Conservation (phyloP, 2,888 invertebrate genomes). For the Lochmaea crataegi region DNA sequence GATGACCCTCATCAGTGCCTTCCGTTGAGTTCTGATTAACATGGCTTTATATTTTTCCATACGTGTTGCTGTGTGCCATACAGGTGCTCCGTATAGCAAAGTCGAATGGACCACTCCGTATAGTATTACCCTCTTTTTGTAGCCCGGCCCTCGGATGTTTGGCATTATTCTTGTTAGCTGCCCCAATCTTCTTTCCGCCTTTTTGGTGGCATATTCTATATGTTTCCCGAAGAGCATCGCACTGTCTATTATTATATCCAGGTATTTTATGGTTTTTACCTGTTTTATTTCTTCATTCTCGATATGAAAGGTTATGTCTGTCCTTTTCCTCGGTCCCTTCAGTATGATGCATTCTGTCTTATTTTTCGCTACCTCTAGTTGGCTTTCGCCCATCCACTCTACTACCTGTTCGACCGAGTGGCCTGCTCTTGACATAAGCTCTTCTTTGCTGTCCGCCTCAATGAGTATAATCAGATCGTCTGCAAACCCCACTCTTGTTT, state of each 20-base stretch:
- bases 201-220: not conserved
- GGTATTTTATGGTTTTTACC: slow-evolving; percentile 15
- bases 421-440: slow-evolving; percentile 13
- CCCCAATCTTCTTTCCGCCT: slow-evolving; percentile 14
- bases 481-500: slow-evolving; percentile 25
- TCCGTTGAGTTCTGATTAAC: no score
- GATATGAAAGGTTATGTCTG: slow-evolving; percentile 7
- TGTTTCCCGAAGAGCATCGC: no score
- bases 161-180: slow-evolving; percentile 26
- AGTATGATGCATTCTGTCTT: slow-evolving; percentile 30
- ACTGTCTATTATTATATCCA: slow-evolving; percentile 4
- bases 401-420: slow-evolving; percentile 12
- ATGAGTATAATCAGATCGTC: slow-evolving; percentile 28
- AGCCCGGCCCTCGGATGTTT: slow-evolving; percentile 38
- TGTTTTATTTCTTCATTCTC: not conserved
- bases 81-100: slow-evolving; percentile 38
- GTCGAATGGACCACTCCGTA: slow-evolving; percentile 29
- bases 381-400: slow-evolving; percentile 19
- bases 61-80: slow-evolving; percentile 28
- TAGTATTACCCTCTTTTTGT: slow-evolving; percentile 27
- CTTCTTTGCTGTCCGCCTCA: not conserved
- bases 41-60: not conserved
- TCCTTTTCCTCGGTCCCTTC: slow-evolving; percentile 14
- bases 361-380: slow-evolving; percentile 26
- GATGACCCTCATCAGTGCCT: no score